Percentiles rank a stretch among this genome's conserved stretches.
phyloP scores from a whole-genome alignment of 2,113 vertebrate species.

The Mustela lutreola region DNA sequence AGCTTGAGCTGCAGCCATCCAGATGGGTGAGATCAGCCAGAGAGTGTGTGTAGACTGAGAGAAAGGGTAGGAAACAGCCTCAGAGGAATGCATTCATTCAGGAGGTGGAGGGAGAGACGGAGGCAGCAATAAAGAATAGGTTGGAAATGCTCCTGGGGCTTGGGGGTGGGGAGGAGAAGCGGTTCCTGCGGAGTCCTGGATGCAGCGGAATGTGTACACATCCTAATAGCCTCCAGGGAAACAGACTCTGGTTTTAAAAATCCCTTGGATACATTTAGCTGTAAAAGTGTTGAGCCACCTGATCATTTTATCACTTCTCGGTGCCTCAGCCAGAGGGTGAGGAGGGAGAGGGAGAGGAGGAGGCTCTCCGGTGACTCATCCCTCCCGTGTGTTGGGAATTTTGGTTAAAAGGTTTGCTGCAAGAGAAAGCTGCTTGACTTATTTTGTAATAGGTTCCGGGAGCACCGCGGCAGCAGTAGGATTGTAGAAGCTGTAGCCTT shows the following conservation, averaged over 20 bases:
- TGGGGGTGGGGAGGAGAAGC: neutral
- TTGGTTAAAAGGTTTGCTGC: slow-evolving; percentile 16
- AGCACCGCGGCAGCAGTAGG: neutral
- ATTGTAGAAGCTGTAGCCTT: neutral
- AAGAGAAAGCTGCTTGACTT: neutral
- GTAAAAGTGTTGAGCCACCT: neutral
- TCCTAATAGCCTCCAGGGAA: neutral
- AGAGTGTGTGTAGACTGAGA: neutral
- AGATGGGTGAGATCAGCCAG: neutral
- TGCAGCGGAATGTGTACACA: neutral
- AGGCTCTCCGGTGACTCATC: slow-evolving; percentile 1
- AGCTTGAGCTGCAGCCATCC: neutral
- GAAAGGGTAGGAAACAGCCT: neutral
- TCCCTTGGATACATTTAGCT: slow-evolving; percentile 10
- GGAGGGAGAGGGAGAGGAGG: slow-evolving; percentile 5
- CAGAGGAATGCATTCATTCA: neutral
- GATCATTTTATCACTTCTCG: slow-evolving; percentile 37
- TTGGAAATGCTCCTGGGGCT: neutral
- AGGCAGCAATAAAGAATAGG: neutral
- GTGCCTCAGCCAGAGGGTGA: slow-evolving; percentile 31
- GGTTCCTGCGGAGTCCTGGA: neutral
- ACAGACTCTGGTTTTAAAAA: slow-evolving; percentile 1
- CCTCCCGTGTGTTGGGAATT: neutral
- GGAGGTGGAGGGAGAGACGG: neutral
- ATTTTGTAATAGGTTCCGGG: neutral